These are phyloP conservation scores for Galeopterus variegatus DNA, from an alignment of 2,113 vertebrate species.

Conservation along the genomic window DNA sequence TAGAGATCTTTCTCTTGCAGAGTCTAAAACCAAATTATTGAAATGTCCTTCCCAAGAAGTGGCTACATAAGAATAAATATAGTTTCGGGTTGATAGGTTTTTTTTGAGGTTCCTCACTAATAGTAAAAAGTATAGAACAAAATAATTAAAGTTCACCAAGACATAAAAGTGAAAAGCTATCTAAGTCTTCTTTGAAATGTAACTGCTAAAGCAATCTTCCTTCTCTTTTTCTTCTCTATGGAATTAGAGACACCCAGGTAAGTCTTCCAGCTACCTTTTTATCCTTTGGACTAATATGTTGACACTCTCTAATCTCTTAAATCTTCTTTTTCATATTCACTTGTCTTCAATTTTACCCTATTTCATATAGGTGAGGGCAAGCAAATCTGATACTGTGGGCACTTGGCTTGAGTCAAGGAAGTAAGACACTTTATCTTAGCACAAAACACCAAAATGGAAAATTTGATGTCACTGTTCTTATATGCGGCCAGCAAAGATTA, in stretches of 20 bases:
- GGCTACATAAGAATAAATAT: not conserved
- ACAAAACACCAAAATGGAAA: not conserved
- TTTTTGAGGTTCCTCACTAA: not conserved
- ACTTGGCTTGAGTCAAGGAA: not conserved
- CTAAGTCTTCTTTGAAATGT: not conserved
- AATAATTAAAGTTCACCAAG: not conserved
- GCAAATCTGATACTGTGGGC: not conserved
- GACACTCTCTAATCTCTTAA: not conserved
- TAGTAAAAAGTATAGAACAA: not conserved
- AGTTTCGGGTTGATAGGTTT: not conserved
- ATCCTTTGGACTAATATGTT: not conserved
- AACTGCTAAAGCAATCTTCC: not conserved
- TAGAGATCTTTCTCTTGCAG: not conserved
- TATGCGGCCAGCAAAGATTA: accelerated
- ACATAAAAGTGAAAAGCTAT: not conserved
- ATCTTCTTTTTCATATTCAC: not conserved
- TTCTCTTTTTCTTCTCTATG: slow-evolving; percentile 1
- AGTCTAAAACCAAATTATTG: not conserved
- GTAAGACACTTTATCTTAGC: not conserved
- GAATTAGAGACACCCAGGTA: not conserved
- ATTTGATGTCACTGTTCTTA: not conserved
- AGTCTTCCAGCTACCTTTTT: not conserved
- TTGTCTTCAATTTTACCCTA: not conserved
- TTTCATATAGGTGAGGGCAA: not conserved
- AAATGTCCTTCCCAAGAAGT: not conserved